Percentiles rank a stretch among this genome's conserved stretches.
phyloP scores from a whole-genome alignment of 2,888 invertebrate genomes.

The Rhaphigaster nebulosa region DNA sequence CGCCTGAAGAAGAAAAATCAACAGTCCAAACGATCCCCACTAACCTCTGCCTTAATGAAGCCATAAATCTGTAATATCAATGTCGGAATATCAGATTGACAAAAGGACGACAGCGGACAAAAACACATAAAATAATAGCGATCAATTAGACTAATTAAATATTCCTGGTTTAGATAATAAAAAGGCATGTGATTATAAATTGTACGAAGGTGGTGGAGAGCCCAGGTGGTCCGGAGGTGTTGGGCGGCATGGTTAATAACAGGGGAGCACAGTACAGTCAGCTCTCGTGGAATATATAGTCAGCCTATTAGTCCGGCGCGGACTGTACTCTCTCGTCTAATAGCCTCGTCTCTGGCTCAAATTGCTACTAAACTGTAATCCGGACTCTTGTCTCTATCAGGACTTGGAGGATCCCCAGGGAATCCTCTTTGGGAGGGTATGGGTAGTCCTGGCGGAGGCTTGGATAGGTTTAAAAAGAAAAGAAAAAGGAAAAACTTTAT shows the following conservation, averaged over 20 bases:
- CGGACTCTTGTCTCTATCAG: conserved; percentile 36
- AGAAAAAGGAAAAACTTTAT: no score
- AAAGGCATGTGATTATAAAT: conserved; percentile 39
- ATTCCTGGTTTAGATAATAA: conserved; percentile 28
- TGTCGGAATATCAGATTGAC: conserved; percentile 36
- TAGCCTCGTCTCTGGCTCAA: conserved; percentile 22
- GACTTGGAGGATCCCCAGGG: background rate
- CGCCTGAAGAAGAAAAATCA: background rate
- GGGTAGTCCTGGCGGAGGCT: background rate
- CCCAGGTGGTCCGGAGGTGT: conserved; percentile 44
- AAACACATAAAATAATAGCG: conserved; percentile 32
- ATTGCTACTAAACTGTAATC: conserved; percentile 48
- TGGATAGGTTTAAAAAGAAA: background rate
- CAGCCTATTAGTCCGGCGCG: background rate
- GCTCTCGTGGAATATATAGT: background rate
- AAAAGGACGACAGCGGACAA: conserved; percentile 34
- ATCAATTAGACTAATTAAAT: conserved; percentile 50
- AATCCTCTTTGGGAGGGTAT: background rate
- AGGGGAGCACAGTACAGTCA: conserved; percentile 3
- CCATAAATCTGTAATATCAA: conserved; percentile 21
- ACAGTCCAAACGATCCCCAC: background rate
- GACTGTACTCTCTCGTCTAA: conserved; percentile 46
- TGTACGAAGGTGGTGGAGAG: background rate
- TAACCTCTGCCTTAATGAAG: background rate
- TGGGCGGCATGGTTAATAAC: conserved; percentile 39